phyloP scores from a whole-genome alignment of 2,797 vertebrate genomes.

The Heliangelus exortis region DNA sequence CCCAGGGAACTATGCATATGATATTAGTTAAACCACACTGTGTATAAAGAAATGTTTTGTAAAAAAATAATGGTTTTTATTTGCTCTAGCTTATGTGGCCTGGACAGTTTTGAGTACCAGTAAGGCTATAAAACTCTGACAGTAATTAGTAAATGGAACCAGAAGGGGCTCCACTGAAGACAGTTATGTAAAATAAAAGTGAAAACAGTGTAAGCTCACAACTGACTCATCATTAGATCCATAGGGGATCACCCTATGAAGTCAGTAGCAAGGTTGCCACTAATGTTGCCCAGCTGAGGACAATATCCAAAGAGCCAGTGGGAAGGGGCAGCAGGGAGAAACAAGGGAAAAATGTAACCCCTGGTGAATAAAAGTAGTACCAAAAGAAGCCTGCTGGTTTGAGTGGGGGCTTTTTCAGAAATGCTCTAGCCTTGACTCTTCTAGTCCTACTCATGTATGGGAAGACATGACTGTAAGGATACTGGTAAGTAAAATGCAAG shows the following conservation, averaged over 20 bases:
- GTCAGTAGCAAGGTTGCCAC: background rate
- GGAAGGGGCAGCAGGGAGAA: background rate
- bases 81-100: background rate
- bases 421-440: background rate
- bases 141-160: constrained; percentile 10
- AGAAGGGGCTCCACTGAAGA: background rate
- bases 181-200: background rate
- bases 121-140: background rate
- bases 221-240: background rate
- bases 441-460: background rate
- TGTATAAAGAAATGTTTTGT: background rate
- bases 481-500: background rate
- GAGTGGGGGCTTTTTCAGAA: background rate
- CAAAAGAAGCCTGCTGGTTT: background rate
- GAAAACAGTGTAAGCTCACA: background rate
- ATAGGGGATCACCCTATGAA: background rate
- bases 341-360: background rate
- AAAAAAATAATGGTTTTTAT: background rate
- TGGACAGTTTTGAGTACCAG: background rate
- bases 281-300: background rate
- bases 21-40: constrained; percentile 62
- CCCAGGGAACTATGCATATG: background rate
- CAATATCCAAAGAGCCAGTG: background rate
- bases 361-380: background rate
- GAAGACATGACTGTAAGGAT: background rate